A percentile compares a stretch with the other conserved stretches of the same genome.
Conservation (phyloP, 1,140 invertebrate genomes). For the Zaprionus gabonicus region DNA sequence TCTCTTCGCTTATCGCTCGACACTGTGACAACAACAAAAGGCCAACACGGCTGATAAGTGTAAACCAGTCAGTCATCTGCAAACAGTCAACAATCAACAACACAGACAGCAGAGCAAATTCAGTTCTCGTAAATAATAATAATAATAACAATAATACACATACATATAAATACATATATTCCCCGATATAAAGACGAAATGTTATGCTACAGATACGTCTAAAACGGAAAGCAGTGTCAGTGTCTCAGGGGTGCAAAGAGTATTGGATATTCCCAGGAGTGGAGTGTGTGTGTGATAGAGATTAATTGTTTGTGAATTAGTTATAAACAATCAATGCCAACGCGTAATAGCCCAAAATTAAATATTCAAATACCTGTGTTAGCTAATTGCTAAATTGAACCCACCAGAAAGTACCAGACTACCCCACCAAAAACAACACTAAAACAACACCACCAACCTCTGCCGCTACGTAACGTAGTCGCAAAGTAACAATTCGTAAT, state of each 20-base stretch:
- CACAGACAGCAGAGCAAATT: background rate
- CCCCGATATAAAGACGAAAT: conserved; percentile 44
- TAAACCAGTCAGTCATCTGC: conserved; percentile 30
- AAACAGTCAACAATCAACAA: conserved; percentile 36
- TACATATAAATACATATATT: background rate
- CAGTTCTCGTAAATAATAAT: conserved; percentile 42
- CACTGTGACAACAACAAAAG: conserved; percentile 39
- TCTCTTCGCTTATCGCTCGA: conserved; percentile 55
- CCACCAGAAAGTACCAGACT: conserved; percentile 37
- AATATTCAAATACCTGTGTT: conserved; percentile 40
- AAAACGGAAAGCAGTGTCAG: conserved; percentile 37
- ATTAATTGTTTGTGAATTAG: conserved; percentile 15
- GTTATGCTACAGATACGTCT: conserved; percentile 64
- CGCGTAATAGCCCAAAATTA: conserved; percentile 5
- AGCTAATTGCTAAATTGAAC: conserved; percentile 33
- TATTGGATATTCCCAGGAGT: conserved; percentile 43
- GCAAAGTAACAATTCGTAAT: conserved; percentile 38
- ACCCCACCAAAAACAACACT: conserved; percentile 10
- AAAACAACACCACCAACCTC: background rate
- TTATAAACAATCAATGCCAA: conserved; percentile 20
- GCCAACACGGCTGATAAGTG: conserved; percentile 55
- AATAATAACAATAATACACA: conserved; percentile 40
- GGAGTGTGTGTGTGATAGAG: conserved; percentile 44
- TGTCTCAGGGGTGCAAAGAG: conserved; percentile 24
- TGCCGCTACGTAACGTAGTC: background rate